Evolutionary conservation across 1,140 invertebrate species (phyloP).

Genomic region (Marisa cornuarietis): DNA sequence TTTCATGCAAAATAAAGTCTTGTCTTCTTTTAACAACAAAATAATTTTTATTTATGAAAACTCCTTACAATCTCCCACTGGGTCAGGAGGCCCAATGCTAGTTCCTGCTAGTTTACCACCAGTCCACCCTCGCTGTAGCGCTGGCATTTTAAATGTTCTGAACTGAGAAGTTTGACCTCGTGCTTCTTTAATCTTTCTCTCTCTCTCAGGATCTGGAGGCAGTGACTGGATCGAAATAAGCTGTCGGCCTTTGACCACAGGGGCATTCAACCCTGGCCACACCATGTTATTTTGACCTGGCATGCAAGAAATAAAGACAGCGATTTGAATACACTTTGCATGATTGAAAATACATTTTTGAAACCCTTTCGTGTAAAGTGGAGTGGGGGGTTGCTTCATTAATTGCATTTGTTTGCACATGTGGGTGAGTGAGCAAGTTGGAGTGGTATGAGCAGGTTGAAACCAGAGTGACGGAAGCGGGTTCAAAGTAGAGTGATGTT

Average conservation of each 20-base stretch:
- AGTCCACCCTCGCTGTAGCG: constrained; percentile 87
- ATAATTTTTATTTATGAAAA: no score
- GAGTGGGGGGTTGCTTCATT: not conserved
- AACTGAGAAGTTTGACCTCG: constrained; percentile 77
- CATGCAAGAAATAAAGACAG: constrained; percentile 10
- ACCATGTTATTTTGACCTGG: constrained; percentile 58
- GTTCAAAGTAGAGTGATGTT: no score
- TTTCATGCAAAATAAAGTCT: no score
- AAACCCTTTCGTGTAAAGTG: not conserved
- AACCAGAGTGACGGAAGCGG: no score
- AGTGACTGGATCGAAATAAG: constrained; percentile 76
- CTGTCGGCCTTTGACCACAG: constrained; percentile 81
- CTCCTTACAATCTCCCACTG: constrained; percentile 70
- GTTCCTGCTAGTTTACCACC: constrained; percentile 83
- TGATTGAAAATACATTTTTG: not conserved
- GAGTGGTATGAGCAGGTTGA: no score
- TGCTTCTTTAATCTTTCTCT: constrained; percentile 77
- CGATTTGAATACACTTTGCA: not conserved
- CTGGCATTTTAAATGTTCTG: constrained; percentile 64
- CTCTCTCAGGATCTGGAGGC: constrained; percentile 77
- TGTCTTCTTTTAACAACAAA: no score
- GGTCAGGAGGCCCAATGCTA: constrained; percentile 87
- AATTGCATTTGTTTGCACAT: no score
- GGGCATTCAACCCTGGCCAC: constrained; percentile 91
- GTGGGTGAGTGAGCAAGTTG: no score